phyloP scores from a whole-genome alignment of 2,797 vertebrate species.

The Gymnothorax reevesii region DNA sequence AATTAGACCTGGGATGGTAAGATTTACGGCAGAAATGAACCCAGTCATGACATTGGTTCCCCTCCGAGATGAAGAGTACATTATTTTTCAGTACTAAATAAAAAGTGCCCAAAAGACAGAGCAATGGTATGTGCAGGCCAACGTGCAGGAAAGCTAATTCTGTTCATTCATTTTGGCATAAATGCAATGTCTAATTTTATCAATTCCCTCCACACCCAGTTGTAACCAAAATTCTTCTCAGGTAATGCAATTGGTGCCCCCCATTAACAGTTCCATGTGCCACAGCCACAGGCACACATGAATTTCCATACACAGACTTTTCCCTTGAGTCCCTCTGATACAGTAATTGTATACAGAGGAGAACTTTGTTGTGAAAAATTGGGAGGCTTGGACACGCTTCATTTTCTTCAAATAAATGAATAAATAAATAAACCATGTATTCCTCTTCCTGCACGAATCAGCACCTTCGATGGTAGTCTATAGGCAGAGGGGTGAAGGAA shows the following conservation, averaged over 20 bases:
- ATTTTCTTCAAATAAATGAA: conserved; percentile 66
- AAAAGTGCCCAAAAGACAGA: background rate
- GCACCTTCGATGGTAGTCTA: conserved; percentile 67
- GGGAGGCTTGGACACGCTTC: conserved; percentile 62
- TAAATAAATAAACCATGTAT: conserved; percentile 59
- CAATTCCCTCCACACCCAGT: background rate
- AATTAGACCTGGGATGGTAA: conserved; percentile 56
- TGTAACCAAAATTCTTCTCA: background rate
- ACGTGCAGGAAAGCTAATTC: background rate
- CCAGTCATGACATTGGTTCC: background rate
- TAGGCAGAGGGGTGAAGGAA: conserved; percentile 48
- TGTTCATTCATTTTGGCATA: background rate
- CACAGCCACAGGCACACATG: conserved; percentile 44
- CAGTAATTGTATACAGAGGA: conserved; percentile 61
- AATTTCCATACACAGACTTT: conserved; percentile 52
- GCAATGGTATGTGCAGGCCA: background rate
- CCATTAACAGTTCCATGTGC: background rate
- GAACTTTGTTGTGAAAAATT: conserved; percentile 56
- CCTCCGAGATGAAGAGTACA: background rate
- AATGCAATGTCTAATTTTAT: background rate
- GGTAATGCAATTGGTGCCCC: background rate
- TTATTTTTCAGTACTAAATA: conserved; percentile 6
- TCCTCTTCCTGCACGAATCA: conserved; percentile 67
- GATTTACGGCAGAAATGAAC: conserved; percentile 40
- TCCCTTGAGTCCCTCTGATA: conserved; percentile 53